Conservation (phyloP, 23 tunicate species). For the Ascidia mentula region DNA sequence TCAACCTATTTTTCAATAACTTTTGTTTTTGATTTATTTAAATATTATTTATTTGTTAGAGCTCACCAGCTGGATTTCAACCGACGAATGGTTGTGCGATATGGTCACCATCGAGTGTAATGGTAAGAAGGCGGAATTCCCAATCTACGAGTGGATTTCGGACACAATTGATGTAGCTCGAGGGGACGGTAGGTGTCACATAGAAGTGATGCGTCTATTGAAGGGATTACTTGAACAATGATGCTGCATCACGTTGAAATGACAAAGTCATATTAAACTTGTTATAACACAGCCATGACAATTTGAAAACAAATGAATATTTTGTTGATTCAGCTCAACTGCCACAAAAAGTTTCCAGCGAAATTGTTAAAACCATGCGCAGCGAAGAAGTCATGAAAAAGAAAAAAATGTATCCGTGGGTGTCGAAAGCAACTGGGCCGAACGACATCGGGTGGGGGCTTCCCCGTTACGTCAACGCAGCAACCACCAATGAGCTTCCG, state of each 20-base stretch:
- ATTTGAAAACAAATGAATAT: too few relatives aligned
- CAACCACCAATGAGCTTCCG: background rate
- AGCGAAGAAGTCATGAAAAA: background rate
- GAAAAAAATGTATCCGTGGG: background rate
- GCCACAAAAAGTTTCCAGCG: conserved; percentile 8
- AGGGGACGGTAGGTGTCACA: background rate
- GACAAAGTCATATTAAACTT: background rate
- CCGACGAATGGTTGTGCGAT: background rate
- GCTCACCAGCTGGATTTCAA: background rate
- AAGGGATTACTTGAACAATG: background rate
- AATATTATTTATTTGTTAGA: background rate
- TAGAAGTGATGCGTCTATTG: background rate
- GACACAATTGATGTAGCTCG: background rate
- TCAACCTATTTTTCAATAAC: background rate
- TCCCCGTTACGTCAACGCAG: background rate
- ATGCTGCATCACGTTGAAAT: background rate
- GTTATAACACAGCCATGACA: too few relatives aligned
- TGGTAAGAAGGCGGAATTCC: background rate
- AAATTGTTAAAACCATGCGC: background rate
- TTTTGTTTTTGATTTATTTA: background rate
- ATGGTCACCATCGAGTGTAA: background rate
- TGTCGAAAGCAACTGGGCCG: background rate
- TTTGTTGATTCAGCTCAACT: background rate
- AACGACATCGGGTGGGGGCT: background rate
- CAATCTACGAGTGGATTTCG: background rate